phyloP scores from a whole-genome alignment of 2,797 vertebrate genomes.

The Brachyalestes nurse region DNA sequence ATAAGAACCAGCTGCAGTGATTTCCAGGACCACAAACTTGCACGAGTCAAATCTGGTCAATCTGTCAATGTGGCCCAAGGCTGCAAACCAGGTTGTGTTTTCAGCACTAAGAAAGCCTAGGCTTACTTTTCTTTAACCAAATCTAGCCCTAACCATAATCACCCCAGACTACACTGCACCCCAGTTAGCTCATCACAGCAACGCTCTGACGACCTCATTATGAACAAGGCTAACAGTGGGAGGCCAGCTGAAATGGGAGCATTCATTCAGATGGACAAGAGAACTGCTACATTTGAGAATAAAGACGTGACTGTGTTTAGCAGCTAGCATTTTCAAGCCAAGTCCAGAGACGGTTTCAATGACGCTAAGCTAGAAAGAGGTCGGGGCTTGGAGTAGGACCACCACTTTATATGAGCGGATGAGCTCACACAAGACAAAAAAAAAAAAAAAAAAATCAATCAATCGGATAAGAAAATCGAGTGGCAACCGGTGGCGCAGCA shows the following conservation, averaged over 20 bases:
- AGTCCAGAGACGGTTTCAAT: conserved; percentile 7
- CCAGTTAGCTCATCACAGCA: not conserved
- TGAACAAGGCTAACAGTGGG: not conserved
- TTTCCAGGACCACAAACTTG: too few species aligned
- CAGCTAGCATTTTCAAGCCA: conserved; percentile 28
- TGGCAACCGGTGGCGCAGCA: conserved; percentile 21
- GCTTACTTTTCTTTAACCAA: too few species aligned
- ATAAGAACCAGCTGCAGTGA: not conserved
- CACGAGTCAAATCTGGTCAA: not conserved
- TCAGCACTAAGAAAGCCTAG: too few species aligned
- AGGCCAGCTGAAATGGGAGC: not conserved
- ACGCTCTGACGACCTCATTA: not conserved
- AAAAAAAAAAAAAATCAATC: conserved; percentile 11
- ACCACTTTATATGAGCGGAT: conserved; percentile 16
- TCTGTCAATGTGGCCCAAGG: not conserved
- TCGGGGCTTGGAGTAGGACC: not conserved
- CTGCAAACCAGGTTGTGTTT: not conserved
- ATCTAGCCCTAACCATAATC: too few species aligned
- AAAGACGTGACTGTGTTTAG: conserved; percentile 1
- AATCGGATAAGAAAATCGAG: conserved; percentile 36
- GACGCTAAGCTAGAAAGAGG: not conserved
- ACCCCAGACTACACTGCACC: too few species aligned
- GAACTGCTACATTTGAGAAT: not conserved
- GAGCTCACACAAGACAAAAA: not conserved
- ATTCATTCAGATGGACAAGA: not conserved